Percentiles rank a stretch among this genome's conserved stretches.
phyloP scores from a whole-genome alignment of 2,888 invertebrate species.

The Cenopis cana region DNA sequence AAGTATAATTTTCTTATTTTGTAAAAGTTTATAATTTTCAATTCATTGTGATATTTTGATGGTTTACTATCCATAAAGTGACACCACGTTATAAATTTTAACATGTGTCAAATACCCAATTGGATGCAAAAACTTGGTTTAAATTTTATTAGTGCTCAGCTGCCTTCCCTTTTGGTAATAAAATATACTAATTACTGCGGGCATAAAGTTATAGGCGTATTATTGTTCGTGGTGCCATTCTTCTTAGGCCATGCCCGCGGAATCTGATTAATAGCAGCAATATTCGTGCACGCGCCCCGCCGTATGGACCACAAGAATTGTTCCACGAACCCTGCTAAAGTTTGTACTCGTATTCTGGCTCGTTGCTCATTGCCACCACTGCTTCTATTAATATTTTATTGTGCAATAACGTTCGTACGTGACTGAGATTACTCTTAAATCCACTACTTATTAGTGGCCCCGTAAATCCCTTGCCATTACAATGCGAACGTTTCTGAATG shows the following conservation, averaged over 20 bases:
- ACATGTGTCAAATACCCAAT: too few relatives aligned
- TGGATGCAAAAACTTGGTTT: background rate
- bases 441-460: conserved; percentile 21
- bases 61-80: too few relatives aligned
- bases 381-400: conserved; percentile 56
- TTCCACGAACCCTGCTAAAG: conserved; percentile 54
- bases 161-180: background rate
- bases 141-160: background rate
- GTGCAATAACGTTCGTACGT: conserved; percentile 42
- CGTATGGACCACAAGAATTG: conserved; percentile 68
- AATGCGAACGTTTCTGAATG: conserved; percentile 11
- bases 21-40: too few relatives aligned
- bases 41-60: too few relatives aligned
- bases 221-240: conserved; percentile 72
- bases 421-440: conserved; percentile 35
- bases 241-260: conserved; percentile 59
- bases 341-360: conserved; percentile 50
- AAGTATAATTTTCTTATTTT: too few relatives aligned
- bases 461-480: conserved; percentile 23
- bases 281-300: conserved; percentile 66
- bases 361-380: conserved; percentile 53
- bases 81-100: too few relatives aligned
- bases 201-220: conserved; percentile 54
- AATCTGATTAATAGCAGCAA: conserved; percentile 79
- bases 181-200: conserved; percentile 27